A percentile compares a stretch with the other conserved stretches of the same genome.
phyloP scores from a whole-genome alignment of 2,113 vertebrate species.

The Piaya cayana region DNA sequence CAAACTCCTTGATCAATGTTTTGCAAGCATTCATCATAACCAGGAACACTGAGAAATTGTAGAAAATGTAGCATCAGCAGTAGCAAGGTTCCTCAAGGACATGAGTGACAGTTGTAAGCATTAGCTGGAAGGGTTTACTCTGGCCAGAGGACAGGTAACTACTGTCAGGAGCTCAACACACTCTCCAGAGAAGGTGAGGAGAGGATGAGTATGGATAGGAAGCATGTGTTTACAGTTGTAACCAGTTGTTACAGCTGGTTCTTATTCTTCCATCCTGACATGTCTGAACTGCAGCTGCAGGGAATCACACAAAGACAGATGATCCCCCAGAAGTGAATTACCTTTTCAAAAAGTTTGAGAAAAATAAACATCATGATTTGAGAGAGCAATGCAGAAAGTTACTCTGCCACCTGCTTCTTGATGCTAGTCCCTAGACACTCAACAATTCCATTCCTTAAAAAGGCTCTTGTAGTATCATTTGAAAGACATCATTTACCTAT shows the following conservation, averaged over 20 bases:
- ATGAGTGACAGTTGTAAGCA: background rate
- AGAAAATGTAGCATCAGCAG: background rate
- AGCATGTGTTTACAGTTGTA: background rate
- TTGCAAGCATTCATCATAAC: background rate
- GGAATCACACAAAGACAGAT: background rate
- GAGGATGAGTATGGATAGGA: background rate
- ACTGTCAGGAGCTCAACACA: background rate
- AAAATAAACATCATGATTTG: background rate
- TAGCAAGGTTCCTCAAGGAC: background rate
- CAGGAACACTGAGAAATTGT: background rate
- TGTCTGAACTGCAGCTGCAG: background rate
- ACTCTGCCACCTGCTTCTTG: background rate
- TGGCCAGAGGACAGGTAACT: background rate
- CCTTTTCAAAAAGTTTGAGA: background rate
- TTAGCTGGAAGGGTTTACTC: background rate
- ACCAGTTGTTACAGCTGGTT: background rate
- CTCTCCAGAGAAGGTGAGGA: background rate
- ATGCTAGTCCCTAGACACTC: background rate
- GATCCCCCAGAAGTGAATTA: background rate
- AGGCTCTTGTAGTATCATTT: background rate
- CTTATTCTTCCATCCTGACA: background rate
- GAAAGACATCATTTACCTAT: background rate
- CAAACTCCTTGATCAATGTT: background rate
- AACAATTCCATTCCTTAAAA: background rate
- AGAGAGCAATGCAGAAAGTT: background rate